A percentile compares a stretch with the other conserved stretches of the same genome.
phyloP scores from a whole-genome alignment of 2,113 vertebrate genomes.

The Prunella fulvescens region DNA sequence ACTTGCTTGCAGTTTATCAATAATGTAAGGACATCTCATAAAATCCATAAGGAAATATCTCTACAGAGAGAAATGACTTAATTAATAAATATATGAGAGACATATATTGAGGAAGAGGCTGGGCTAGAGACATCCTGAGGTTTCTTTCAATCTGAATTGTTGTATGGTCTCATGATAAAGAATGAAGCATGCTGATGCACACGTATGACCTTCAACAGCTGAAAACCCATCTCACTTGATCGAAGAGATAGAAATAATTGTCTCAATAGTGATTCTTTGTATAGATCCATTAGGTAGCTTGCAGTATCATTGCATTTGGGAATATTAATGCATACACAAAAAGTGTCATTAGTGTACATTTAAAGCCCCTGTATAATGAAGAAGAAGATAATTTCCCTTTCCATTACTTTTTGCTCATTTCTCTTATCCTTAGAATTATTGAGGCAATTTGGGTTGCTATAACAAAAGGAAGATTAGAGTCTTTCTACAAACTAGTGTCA shows the following conservation, averaged over 20 bases:
- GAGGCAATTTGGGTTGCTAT: not conserved
- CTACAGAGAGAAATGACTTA: not conserved
- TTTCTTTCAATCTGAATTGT: not conserved
- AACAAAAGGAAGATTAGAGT: slow-evolving; percentile 16
- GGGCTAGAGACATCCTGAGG: not conserved
- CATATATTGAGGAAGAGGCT: not conserved
- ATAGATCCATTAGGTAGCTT: not conserved
- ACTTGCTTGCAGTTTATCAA: not conserved
- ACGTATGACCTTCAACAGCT: not conserved
- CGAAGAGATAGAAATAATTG: not conserved
- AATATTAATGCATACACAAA: not conserved
- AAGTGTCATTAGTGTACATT: not conserved
- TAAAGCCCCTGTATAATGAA: not conserved
- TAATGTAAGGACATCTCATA: not conserved
- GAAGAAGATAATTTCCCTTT: not conserved
- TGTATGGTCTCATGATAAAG: not conserved
- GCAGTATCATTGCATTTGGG: not conserved
- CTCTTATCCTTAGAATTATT: not conserved
- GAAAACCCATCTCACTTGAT: not conserved
- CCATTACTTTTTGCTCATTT: slow-evolving; percentile 7
- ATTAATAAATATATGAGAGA: not conserved
- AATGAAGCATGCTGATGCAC: not conserved
- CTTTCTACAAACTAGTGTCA: not conserved
- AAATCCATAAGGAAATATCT: not conserved
- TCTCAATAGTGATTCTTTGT: not conserved